Conservation (phyloP, 2,888 invertebrate species). For the Pyrochroa serraticornis region DNA sequence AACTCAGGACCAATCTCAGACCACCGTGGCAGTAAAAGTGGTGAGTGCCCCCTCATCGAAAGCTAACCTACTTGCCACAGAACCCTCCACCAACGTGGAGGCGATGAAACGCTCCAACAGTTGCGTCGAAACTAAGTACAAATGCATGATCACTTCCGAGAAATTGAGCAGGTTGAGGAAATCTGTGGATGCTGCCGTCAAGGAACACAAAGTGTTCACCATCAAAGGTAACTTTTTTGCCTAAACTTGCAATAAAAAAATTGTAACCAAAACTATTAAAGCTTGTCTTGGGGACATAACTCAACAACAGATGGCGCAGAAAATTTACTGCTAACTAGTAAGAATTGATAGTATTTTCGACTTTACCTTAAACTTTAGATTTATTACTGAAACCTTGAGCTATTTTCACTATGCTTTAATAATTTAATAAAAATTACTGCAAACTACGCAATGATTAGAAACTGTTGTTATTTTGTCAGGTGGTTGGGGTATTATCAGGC, state of each 20-base stretch:
- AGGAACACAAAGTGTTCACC: constrained; percentile 70
- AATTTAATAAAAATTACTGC: not conserved
- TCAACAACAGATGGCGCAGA: too few species aligned
- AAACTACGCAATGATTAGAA: not conserved
- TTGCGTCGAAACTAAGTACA: constrained; percentile 46
- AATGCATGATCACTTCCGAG: constrained; percentile 67
- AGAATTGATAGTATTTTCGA: too few species aligned
- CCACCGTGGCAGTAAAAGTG: constrained; percentile 28
- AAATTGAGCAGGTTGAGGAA: constrained; percentile 69
- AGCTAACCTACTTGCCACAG: not conserved
- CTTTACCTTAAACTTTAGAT: too few species aligned
- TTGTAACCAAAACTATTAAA: too few species aligned
- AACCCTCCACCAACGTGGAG: constrained; percentile 6
- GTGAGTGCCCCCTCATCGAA: constrained; percentile 36
- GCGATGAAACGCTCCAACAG: constrained; percentile 44
- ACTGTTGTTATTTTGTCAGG: constrained; percentile 53
- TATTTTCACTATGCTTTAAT: too few species aligned
- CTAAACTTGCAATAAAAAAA: too few species aligned
- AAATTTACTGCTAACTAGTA: too few species aligned
- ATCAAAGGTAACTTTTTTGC: constrained; percentile 63
- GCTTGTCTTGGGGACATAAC: too few species aligned
- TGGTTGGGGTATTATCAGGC: constrained; percentile 73
- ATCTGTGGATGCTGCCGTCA: constrained; percentile 69
- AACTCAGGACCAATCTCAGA: constrained; percentile 9
- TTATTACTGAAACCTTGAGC: too few species aligned